phyloP scores from a whole-genome alignment of 2,797 vertebrate genomes.

The Lophius americanus region DNA sequence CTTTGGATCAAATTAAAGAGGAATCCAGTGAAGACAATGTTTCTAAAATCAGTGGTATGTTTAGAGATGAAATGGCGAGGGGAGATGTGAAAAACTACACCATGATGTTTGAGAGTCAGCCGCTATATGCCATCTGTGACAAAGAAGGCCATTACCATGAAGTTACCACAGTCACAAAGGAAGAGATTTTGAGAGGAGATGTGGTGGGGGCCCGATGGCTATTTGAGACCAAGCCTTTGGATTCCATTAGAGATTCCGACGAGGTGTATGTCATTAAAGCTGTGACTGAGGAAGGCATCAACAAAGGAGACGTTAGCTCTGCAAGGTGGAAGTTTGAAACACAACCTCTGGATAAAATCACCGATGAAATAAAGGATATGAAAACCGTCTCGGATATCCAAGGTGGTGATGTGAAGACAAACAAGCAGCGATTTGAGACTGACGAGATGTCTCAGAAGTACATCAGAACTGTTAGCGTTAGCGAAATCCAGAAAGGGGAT shows the following conservation, averaged over 20 bases:
- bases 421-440: conserved; percentile 87
- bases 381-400: conserved; percentile 84
- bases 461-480: conserved; percentile 91
- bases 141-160: conserved; percentile 92
- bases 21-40: conserved; percentile 76
- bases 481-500: conserved; percentile 91
- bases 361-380: conserved; percentile 83
- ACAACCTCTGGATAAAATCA: conserved; percentile 89
- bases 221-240: conserved; percentile 94
- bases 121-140: conserved; percentile 91
- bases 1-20: conserved; percentile 90
- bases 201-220: conserved; percentile 92
- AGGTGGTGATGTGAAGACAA: conserved; percentile 88
- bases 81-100: conserved; percentile 92
- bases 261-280: conserved; percentile 92
- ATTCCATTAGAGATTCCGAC: conserved; percentile 88
- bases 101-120: conserved; percentile 94
- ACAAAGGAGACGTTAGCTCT: conserved; percentile 89
- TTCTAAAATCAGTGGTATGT: conserved; percentile 76
- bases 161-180: conserved; percentile 93
- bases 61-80: conserved; percentile 81
- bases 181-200: conserved; percentile 90
- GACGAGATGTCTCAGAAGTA: conserved; percentile 80
- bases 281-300: conserved; percentile 92
- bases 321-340: conserved; percentile 94